Conservation (phyloP, 2,888 invertebrate genomes). For the Pedicia rivosa region DNA sequence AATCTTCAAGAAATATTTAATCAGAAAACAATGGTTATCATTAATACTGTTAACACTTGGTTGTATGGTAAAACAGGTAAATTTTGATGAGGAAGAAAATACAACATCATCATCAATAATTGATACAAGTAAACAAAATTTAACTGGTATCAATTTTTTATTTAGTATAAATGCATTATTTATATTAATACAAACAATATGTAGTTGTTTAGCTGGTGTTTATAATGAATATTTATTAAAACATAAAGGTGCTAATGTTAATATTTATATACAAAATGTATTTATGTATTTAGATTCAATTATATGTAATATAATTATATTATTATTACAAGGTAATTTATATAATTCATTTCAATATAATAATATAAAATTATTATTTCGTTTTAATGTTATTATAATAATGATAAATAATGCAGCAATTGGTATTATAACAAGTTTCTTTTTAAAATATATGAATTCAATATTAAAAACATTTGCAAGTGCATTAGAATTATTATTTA, state of each 20-base stretch:
- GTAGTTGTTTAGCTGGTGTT: constrained; percentile 88
- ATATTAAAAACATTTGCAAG: constrained; percentile 93
- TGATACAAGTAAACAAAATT: constrained; percentile 19
- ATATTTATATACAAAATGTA: constrained; percentile 84
- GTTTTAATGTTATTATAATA: constrained; percentile 59
- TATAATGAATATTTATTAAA: constrained; percentile 91
- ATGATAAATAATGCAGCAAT: constrained; percentile 80
- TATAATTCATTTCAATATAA: constrained; percentile 39
- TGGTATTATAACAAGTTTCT: constrained; percentile 88
- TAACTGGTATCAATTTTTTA: constrained; percentile 31
- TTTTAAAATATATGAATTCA: constrained; percentile 82
- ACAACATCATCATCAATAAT: constrained; percentile 6
- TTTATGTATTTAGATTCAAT: constrained; percentile 94
- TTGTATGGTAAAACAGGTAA: constrained; percentile 80
- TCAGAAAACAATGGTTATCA: constrained; percentile 75
- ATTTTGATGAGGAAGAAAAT: constrained; percentile 28
- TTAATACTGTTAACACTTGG: constrained; percentile 71
- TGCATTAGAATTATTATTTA: constrained; percentile 79
- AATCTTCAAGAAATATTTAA: constrained; percentile 69
- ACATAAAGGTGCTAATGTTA: constrained; percentile 64
- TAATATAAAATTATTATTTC: constrained; percentile 38
- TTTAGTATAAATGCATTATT: constrained; percentile 45
- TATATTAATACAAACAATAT: constrained; percentile 64
- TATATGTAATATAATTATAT: constrained; percentile 65
- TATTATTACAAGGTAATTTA: constrained; percentile 49